Percentiles rank a stretch among this genome's conserved stretches.
Conservation (phyloP, 2,113 vertebrate genomes). For the Sardina pilchardus region DNA sequence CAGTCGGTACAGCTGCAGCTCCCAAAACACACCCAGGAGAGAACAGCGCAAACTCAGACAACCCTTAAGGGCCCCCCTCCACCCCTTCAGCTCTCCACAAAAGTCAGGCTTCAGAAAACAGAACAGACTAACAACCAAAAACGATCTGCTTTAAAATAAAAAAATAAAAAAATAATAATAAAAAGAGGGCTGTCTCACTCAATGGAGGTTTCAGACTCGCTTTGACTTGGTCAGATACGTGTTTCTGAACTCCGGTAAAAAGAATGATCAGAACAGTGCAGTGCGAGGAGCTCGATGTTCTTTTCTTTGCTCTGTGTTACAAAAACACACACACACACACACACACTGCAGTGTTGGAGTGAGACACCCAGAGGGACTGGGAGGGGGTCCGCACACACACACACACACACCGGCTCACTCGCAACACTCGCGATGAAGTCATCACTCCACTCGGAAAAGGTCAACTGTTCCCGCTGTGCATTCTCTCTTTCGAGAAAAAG, state of each 20-base stretch:
- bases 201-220: not conserved
- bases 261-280: not conserved
- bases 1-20: not conserved
- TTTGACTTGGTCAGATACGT: not conserved
- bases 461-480: constrained; percentile 15
- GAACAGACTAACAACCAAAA: not conserved
- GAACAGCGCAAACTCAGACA: not conserved
- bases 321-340: not conserved
- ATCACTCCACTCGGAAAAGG: constrained; percentile 3
- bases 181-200: not conserved
- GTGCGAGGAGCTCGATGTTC: not conserved
- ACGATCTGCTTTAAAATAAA: not conserved
- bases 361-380: not conserved
- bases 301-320: not conserved
- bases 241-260: not conserved
- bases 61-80: not conserved
- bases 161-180: too few relatives aligned
- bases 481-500: not conserved
- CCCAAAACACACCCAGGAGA: not conserved
- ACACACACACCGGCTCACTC: not conserved
- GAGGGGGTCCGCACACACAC: not conserved
- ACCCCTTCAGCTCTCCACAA: not conserved
- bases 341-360: not conserved
- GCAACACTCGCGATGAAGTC: not conserved
- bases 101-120: not conserved